Conservation (phyloP, 2,113 vertebrate genomes). For the Grantiella picta region DNA sequence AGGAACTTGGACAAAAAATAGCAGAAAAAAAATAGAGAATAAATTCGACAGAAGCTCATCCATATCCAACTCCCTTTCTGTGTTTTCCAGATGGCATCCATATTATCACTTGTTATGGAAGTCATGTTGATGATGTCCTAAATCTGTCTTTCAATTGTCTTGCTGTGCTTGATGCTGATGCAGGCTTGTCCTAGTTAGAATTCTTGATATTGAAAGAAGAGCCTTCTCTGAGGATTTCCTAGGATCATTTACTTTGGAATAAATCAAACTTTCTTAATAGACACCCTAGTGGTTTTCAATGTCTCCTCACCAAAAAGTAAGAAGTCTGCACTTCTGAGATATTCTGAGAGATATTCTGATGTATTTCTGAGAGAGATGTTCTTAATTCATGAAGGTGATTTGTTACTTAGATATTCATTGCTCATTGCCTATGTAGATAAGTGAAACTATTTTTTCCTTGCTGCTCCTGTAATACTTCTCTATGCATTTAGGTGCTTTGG, state of each 20-base stretch:
- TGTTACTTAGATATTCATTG: background rate
- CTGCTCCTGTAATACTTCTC: background rate
- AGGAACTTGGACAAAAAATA: slow-evolving; percentile 7
- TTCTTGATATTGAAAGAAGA: background rate
- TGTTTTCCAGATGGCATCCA: slow-evolving; percentile 52
- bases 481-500: background rate
- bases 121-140: slow-evolving; percentile 39
- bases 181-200: slow-evolving; percentile 28
- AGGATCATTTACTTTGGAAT: background rate
- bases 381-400: background rate
- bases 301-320: background rate
- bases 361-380: background rate
- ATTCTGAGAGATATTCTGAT: too few relatives aligned
- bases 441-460: background rate
- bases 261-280: background rate
- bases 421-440: background rate
- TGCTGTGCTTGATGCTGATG: slow-evolving; percentile 6
- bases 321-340: background rate
- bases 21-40: background rate
- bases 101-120: slow-evolving; percentile 39
- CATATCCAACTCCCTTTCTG: slow-evolving; percentile 11
- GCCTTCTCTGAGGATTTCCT: background rate
- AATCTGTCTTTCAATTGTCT: slow-evolving; percentile 37
- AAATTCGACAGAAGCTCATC: slow-evolving; percentile 33
- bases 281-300: background rate